Evolutionary conservation across 2,113 vertebrate species (phyloP), one percentile per base, ranked within the genome.

Genomic region (Gorsachius goisagi): DNA sequence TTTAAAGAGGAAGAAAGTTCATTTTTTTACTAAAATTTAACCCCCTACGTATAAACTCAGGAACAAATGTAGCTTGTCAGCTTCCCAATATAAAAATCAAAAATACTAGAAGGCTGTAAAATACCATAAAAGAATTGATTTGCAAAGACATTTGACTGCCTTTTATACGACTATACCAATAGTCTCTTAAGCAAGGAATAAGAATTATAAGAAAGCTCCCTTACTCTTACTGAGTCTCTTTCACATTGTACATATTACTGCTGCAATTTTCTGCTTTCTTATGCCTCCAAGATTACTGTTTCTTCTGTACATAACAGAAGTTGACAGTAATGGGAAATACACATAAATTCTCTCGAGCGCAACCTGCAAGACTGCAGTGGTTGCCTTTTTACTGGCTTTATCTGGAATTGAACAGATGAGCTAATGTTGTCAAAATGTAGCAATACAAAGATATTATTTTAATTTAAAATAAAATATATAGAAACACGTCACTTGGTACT

Each of bases 301-400:
- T 78, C 52, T 58, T 74, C 32, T 52, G 24, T 76, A 27, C 24
- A 10, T 90, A 89, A 71, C 37, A 91, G 49, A 87, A 78, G 15
- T 72, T 82, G 85, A 88, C 74, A 85, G 78, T 87, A 93, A 95
- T 67, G 39, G 37, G 73, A 89, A 96, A 88, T 76, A 41, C 24
- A 77, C 85, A n/a, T 58, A 59, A 92, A 95, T 82, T 89, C 41
- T 69, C 32, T 49, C 56, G 35, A 69, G 75, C 30, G 83, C 33
- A 69, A 77, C 41, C 58, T 86, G 27, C 39, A 77, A 69, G 64
- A 58, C 10, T 67, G 24, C 39, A 79, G 50, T 66, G 39, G 30
- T n/a, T 72, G 24, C 24, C 45, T 75, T 80, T 58, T 94, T 77
- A 64, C 56, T 30, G 37, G 37, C 23, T 72, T 49, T 80, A 35